phyloP scores from a whole-genome alignment of 2,113 vertebrate species.

The Bubalus kerabau region DNA sequence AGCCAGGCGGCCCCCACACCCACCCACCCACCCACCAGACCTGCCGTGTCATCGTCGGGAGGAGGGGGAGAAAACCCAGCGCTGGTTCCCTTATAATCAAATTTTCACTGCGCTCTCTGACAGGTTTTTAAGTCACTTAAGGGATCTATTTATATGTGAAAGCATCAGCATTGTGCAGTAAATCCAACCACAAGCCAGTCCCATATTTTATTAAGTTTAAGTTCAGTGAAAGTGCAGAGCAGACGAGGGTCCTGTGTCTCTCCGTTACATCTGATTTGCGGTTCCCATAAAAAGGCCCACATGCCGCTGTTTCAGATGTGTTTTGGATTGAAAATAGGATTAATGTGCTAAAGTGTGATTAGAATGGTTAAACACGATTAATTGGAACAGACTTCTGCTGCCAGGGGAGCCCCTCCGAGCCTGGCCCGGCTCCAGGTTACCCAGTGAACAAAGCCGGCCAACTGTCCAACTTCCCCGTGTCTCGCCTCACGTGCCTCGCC shows the following conservation, averaged over 20 bases:
- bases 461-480: conserved; percentile 90
- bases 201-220: conserved; percentile 93
- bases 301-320: conserved; percentile 92
- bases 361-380: conserved; percentile 99
- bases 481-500: conserved; percentile 83
- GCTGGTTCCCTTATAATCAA: conserved; percentile 87
- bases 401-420: conserved; percentile 86
- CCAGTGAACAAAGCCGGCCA: conserved; percentile 90
- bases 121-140: conserved; percentile 90
- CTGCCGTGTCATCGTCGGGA: conserved; percentile 69
- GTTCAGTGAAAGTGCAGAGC: conserved; percentile 97
- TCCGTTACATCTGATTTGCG: conserved; percentile 96
- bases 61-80: conserved; percentile 32
- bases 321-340: conserved; percentile 99
- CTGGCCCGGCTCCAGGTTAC: conserved; percentile 92
- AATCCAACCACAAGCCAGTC: conserved; percentile 88
- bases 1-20: conserved; percentile 57
- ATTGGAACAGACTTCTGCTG: conserved; percentile 93
- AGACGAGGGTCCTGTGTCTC: conserved; percentile 88
- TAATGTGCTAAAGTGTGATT: conserved; percentile 99
- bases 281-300: conserved; percentile 94
- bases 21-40: conserved; percentile 43
- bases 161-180: conserved; percentile 92
- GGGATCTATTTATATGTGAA: conserved; percentile 88
- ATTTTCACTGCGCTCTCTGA: conserved; percentile 88